Conservation (phyloP, 2,113 vertebrate genomes). For the Tenrec ecaudatus region DNA sequence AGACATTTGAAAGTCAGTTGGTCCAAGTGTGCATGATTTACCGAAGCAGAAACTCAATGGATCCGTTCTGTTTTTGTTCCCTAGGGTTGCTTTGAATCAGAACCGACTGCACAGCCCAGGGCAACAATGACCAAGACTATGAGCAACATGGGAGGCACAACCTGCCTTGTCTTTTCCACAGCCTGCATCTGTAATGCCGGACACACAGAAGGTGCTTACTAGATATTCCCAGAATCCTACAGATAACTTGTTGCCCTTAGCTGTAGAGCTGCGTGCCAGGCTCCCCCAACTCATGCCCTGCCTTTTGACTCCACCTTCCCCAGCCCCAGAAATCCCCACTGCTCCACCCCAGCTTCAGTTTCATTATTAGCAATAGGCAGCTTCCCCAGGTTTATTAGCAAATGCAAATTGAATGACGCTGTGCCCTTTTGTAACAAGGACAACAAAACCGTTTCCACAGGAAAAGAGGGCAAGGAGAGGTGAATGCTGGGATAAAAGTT, state of each 20-base stretch:
- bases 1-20: background rate
- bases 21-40: background rate
- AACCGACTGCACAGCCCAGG: background rate
- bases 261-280: background rate
- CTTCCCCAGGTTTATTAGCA: slow-evolving; percentile 67
- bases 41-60: background rate
- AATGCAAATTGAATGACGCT: slow-evolving; percentile 80
- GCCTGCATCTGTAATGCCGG: background rate
- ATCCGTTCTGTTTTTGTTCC: background rate
- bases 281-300: background rate
- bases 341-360: background rate
- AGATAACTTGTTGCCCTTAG: background rate
- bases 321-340: slow-evolving; percentile 41
- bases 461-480: slow-evolving; percentile 81
- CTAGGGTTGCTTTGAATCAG: background rate
- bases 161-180: background rate
- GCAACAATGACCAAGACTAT: background rate
- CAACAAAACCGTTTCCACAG: slow-evolving; percentile 66
- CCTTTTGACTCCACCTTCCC: background rate
- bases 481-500: slow-evolving; percentile 84
- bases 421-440: slow-evolving; percentile 77
- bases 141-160: background rate
- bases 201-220: background rate
- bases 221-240: background rate
- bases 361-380: background rate